Conservation (phyloP, 2,797 vertebrate species). For the Mormyrus hasselquistii region DNA sequence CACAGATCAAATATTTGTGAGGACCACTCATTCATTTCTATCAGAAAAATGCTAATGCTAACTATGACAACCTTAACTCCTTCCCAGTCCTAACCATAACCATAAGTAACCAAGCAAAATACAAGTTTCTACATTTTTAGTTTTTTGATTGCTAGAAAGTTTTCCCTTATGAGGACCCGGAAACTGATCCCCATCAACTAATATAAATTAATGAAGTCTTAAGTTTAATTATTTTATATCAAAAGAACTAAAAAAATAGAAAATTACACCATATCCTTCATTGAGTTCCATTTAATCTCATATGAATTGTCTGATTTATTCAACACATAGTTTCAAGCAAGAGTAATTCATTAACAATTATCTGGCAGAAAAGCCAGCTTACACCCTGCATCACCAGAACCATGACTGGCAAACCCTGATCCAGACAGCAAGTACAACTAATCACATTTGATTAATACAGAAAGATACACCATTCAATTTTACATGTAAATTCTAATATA, state of each 20-base stretch:
- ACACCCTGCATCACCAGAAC: neutral
- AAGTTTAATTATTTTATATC: neutral
- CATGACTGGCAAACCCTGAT: neutral
- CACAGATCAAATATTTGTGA: no score
- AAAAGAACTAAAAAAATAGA: neutral
- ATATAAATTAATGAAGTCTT: neutral
- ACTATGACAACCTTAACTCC: no score
- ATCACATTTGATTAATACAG: neutral
- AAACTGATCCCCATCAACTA: neutral
- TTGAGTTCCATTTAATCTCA: neutral
- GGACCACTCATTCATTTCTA: no score
- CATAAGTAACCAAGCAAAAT: no score
- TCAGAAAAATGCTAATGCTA: no score
- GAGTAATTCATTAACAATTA: neutral
- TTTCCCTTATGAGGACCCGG: no score
- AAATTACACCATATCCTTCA: neutral
- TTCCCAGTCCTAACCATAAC: no score
- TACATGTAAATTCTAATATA: neutral
- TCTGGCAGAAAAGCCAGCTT: neutral
- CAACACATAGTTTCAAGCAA: neutral
- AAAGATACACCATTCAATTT: neutral
- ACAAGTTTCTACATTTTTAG: neutral
- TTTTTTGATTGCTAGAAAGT: no score
- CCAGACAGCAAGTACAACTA: neutral
- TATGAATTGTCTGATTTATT: neutral